Conservation (phyloP, 2,113 vertebrate genomes). For the Sciurus niger region DNA sequence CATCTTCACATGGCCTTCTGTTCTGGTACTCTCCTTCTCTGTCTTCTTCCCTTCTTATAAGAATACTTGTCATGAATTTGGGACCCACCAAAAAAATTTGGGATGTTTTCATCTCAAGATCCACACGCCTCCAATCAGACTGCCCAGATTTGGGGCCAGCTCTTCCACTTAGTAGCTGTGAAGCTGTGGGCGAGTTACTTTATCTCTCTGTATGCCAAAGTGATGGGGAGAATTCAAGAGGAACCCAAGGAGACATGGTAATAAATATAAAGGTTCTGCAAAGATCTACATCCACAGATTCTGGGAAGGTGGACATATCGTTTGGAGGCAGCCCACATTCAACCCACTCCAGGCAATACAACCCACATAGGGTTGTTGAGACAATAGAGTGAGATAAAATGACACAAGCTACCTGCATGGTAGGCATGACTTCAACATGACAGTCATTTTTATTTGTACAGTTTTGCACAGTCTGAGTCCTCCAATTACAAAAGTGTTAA, state of each 20-base stretch:
- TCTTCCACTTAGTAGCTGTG: not conserved
- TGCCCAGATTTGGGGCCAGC: not conserved
- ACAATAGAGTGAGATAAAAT: conserved; percentile 38
- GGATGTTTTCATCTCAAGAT: not conserved
- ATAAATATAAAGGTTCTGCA: not conserved
- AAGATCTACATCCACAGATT: not conserved
- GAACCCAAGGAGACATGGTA: not conserved
- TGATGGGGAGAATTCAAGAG: conserved; percentile 33
- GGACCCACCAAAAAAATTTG: not conserved
- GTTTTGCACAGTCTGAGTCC: not conserved
- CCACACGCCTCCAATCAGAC: not conserved
- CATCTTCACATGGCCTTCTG: not conserved
- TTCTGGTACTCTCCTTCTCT: not conserved
- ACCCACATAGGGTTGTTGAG: not conserved
- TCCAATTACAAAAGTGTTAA: not conserved
- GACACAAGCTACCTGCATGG: not conserved
- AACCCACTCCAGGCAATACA: not conserved
- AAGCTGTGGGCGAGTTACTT: not conserved
- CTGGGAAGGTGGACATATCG: not conserved
- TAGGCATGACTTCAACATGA: not conserved
- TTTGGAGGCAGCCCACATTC: not conserved
- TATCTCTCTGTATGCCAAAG: not conserved
- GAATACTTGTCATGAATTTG: not conserved
- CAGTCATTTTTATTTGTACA: not conserved
- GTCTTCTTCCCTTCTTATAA: not conserved